phyloP scores from a whole-genome alignment of 2,888 invertebrate genomes.

The Cerastis rubricosa region DNA sequence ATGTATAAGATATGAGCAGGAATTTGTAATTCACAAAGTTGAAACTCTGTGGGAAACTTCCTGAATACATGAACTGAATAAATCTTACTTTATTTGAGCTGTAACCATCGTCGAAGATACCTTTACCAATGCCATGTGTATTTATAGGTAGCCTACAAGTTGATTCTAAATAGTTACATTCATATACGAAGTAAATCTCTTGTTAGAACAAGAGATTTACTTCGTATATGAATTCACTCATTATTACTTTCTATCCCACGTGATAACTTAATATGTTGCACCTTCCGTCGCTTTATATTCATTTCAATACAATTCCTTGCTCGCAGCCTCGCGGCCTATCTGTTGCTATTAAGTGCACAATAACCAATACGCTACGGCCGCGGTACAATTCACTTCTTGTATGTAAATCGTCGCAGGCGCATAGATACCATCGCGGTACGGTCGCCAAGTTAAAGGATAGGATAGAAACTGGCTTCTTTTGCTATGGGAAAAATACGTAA shows the following conservation, averaged over 20 bases:
- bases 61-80: neutral
- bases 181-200: too few species aligned
- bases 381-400: conserved; percentile 61
- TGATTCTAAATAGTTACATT: neutral
- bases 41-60: neutral
- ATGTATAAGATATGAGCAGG: conserved; percentile 14
- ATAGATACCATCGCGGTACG: conserved; percentile 48
- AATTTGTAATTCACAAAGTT: neutral
- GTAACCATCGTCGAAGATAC: neutral
- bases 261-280: conserved; percentile 37
- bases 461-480: neutral
- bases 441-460: neutral
- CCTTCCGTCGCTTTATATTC: conserved; percentile 24
- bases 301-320: conserved; percentile 54
- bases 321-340: conserved; percentile 20
- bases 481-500: neutral
- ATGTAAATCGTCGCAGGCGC: conserved; percentile 65
- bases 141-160: neutral
- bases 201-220: too few species aligned
- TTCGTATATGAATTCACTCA: too few species aligned
- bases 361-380: conserved; percentile 59
- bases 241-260: conserved; percentile 42
- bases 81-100: conserved; percentile 2
- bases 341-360: conserved; percentile 59
- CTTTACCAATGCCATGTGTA: neutral